Evolutionary conservation across 2,797 vertebrate species (phyloP).

Genomic region (Epinephelus coioides): DNA sequence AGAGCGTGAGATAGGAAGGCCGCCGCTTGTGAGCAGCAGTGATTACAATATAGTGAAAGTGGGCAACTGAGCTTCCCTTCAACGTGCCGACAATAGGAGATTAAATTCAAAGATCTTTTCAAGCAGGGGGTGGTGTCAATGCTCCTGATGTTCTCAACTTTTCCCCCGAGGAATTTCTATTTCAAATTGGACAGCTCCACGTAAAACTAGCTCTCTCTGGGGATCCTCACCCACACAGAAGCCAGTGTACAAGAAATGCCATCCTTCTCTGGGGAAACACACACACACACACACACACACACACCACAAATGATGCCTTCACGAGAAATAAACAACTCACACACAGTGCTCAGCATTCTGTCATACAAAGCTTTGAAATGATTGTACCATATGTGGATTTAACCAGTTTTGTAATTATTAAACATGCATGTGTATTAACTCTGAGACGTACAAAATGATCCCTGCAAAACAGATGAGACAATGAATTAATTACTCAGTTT

Average conservation of each 20-base stretch:
- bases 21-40: constrained; percentile 31
- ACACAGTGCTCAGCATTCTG: neutral
- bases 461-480: neutral
- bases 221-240: constrained; percentile 66
- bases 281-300: constrained; percentile 20
- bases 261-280: constrained; percentile 55
- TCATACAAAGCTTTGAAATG: constrained; percentile 13
- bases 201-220: constrained; percentile 73
- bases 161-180: constrained; percentile 69
- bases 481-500: neutral
- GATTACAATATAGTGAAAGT: constrained; percentile 56
- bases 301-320: constrained; percentile 18
- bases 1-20: constrained; percentile 43
- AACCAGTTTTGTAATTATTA: neutral
- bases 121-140: constrained; percentile 53
- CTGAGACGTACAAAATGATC: neutral
- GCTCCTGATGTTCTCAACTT: constrained; percentile 65
- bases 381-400: neutral
- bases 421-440: neutral
- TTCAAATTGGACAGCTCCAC: constrained; percentile 74
- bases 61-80: constrained; percentile 51
- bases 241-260: constrained; percentile 64
- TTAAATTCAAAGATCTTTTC: constrained; percentile 68
- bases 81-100: constrained; percentile 52
- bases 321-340: constrained; percentile 16